phyloP scores from a whole-genome alignment of 92 coral and sea anemone genomes.

The Plumapathes pennacea region DNA sequence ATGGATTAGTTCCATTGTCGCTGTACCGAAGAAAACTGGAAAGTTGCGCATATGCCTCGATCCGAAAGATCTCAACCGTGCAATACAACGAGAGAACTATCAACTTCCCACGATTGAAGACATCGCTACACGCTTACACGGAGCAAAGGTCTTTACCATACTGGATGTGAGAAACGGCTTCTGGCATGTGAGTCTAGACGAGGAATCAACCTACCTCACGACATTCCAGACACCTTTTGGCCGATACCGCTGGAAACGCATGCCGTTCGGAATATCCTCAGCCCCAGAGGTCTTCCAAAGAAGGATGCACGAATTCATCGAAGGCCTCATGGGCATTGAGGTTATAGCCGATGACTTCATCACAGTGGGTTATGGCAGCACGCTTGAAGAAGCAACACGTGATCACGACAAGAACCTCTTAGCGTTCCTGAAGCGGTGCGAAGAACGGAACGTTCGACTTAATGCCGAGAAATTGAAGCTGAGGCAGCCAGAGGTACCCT shows the following conservation, averaged over 20 bases:
- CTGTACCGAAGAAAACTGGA: conserved; percentile 33
- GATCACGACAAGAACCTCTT: conserved; percentile 33
- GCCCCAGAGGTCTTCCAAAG: conserved; percentile 42
- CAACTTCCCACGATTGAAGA: conserved; percentile 32
- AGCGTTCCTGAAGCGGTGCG: conserved; percentile 38
- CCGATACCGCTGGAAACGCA: conserved; percentile 48
- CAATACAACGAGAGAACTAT: conserved; percentile 35
- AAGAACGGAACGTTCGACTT: conserved; percentile 16
- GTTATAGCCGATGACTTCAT: conserved; percentile 47
- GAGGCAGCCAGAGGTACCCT: conserved; percentile 31
- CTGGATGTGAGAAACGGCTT: conserved; percentile 50
- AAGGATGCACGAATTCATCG: conserved; percentile 30
- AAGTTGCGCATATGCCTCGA: conserved; percentile 23
- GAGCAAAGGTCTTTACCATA: conserved; percentile 1
- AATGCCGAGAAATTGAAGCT: conserved; percentile 42
- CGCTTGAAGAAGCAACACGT: conserved; percentile 9
- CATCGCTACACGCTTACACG: conserved; percentile 9
- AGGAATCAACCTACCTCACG: conserved; percentile 43
- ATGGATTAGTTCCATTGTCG: conserved; percentile 45
- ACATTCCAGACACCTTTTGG: conserved; percentile 62
- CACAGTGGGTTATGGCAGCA: conserved; percentile 27
- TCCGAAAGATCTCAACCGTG: conserved; percentile 40
- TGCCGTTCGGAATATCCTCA: conserved; percentile 54
- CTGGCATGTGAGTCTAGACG: conserved; percentile 48
- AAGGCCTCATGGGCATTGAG: conserved; percentile 32